Percentiles rank a stretch among this genome's conserved stretches.
phyloP scores from a whole-genome alignment of 2,113 vertebrate genomes.

The Aphyosemion australe region DNA sequence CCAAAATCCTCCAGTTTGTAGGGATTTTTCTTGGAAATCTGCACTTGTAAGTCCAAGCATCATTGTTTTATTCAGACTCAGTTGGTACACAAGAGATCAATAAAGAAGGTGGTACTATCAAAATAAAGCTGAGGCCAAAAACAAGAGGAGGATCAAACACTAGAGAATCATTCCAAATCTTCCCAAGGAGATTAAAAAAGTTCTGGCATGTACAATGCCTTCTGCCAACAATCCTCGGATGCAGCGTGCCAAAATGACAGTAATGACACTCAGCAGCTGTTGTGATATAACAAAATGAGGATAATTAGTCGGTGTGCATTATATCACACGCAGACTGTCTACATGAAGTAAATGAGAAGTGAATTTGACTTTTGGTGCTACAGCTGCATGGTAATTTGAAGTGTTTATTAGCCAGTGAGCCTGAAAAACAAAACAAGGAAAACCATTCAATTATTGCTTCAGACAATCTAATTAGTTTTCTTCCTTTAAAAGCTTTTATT shows the following conservation, averaged over 20 bases:
- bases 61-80: neutral
- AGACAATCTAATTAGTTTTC: neutral
- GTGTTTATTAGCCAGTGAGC: neutral
- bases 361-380: neutral
- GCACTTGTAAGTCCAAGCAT: neutral
- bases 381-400: neutral
- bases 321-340: neutral
- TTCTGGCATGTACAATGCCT: neutral
- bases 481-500: neutral
- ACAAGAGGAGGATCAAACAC: neutral
- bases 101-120: neutral
- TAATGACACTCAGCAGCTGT: neutral
- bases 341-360: neutral
- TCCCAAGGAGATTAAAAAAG: neutral
- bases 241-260: neutral
- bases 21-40: no score
- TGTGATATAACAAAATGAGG: neutral
- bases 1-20: no score
- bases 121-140: neutral
- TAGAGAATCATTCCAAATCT: neutral
- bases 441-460: neutral
- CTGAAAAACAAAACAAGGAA: neutral
- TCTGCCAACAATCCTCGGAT: no score
- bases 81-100: neutral
- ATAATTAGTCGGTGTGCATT: neutral